Evolutionary conservation across 2,113 vertebrate genomes (phyloP).

Genomic region (Cololabis saira): DNA sequence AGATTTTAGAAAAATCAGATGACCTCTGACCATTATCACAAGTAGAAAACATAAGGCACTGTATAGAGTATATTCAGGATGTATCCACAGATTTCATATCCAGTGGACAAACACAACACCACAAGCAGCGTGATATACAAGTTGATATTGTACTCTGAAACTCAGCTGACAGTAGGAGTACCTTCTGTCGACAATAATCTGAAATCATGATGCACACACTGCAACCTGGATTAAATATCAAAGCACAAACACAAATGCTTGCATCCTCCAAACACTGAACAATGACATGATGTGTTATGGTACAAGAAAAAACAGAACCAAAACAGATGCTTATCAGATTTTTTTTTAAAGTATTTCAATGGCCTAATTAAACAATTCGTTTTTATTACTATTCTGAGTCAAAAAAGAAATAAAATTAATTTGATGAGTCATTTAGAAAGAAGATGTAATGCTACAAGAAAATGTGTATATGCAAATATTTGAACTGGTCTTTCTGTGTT

Average conservation of each 20-base stretch:
- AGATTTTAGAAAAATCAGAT: slow-evolving; percentile 38
- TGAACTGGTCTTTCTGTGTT: neutral
- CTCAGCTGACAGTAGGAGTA: neutral
- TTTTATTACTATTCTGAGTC: neutral
- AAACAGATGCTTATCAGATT: slow-evolving; percentile 28
- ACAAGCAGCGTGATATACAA: slow-evolving; percentile 38
- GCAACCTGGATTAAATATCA: slow-evolving; percentile 18
- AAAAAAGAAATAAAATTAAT: neutral
- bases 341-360: slow-evolving; percentile 51
- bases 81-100: neutral
- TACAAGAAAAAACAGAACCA: slow-evolving; percentile 12
- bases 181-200: neutral
- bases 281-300: slow-evolving; percentile 6
- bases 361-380: neutral
- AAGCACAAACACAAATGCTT: slow-evolving; percentile 51
- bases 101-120: slow-evolving; percentile 31
- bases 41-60: slow-evolving; percentile 16
- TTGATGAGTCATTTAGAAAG: neutral
- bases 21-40: slow-evolving; percentile 52
- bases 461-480: neutral
- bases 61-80: neutral
- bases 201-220: slow-evolving; percentile 29
- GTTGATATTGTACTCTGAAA: slow-evolving; percentile 21
- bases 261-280: slow-evolving; percentile 21
- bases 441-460: neutral